Evolutionary conservation across 2,797 vertebrate genomes (phyloP).

Genomic region (Melanotaenia boesemani): DNA sequence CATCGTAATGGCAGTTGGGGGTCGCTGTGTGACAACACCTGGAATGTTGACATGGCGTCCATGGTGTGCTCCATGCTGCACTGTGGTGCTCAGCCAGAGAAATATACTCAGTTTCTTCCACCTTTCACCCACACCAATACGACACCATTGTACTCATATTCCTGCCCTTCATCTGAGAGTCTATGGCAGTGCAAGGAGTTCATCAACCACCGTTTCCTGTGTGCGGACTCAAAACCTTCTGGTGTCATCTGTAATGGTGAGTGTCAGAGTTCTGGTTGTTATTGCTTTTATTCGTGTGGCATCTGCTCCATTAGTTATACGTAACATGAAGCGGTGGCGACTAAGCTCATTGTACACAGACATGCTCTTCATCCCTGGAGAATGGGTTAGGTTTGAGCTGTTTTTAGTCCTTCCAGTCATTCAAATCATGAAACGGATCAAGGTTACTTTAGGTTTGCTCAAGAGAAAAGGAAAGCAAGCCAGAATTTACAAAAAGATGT

Average conservation of each 20-base stretch:
- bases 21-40: constrained; percentile 73
- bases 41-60: constrained; percentile 37
- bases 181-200: constrained; percentile 72
- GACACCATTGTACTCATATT: constrained; percentile 29
- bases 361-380: no score
- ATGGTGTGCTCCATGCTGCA: constrained; percentile 77
- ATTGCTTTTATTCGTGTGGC: no score
- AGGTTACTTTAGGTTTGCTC: no score
- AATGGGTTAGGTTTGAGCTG: no score
- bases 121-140: constrained; percentile 51
- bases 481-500: no score
- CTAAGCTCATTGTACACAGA: no score
- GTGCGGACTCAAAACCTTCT: constrained; percentile 32
- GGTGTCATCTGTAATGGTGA: constrained; percentile 76
- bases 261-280: neutral
- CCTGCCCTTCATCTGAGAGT: fast-evolving
- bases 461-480: no score
- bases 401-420: no score
- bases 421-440: no score
- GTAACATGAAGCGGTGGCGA: no score
- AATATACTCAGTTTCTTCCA: constrained; percentile 26
- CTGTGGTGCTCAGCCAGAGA: constrained; percentile 27
- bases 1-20: constrained; percentile 83
- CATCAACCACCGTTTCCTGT: fast-evolving
- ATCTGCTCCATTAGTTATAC: no score